Conservation (phyloP, 2,797 vertebrate genomes). For the Notolepis coatsorum region DNA sequence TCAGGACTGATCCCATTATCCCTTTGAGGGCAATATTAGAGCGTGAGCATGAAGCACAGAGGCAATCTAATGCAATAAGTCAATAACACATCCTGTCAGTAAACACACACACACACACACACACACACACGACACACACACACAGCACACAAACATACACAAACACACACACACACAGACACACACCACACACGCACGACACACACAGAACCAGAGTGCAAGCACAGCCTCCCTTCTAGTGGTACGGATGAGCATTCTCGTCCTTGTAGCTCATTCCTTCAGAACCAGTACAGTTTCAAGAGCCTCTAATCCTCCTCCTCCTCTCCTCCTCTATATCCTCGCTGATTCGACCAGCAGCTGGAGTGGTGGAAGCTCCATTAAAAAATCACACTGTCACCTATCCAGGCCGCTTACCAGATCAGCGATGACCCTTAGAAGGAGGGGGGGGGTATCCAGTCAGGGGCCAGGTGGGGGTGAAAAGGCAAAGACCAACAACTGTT, state of each 20-base stretch:
- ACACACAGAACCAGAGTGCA: neutral
- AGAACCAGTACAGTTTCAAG: constrained; percentile 18
- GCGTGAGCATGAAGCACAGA: constrained; percentile 60
- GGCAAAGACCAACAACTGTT: constrained; percentile 42
- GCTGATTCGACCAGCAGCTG: neutral
- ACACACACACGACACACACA: constrained; percentile 17
- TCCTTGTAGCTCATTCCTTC: constrained; percentile 23
- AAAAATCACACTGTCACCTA: constrained; percentile 3
- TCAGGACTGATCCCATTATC: constrained; percentile 58
- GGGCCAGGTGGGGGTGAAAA: constrained; percentile 26
- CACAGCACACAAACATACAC: constrained; percentile 11
- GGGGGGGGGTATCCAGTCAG: constrained; percentile 18
- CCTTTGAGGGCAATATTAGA: constrained; percentile 66
- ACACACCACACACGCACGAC: neutral
- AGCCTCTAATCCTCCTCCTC: constrained; percentile 18
- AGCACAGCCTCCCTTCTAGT: constrained; percentile 42
- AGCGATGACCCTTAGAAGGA: neutral
- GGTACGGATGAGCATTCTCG: constrained; percentile 30
- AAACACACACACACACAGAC: constrained; percentile 10
- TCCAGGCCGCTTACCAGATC: neutral
- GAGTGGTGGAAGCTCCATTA: neutral
- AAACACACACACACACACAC: constrained; percentile 32
- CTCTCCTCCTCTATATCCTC: neutral
- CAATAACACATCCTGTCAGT: constrained; percentile 64
- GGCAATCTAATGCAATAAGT: constrained; percentile 75